Evolutionary conservation across 37 sponge, comb jelly and placozoan genomes (phyloP), one percentile per base, ranked within the genome.

Genomic region (Agelas oroides): DNA sequence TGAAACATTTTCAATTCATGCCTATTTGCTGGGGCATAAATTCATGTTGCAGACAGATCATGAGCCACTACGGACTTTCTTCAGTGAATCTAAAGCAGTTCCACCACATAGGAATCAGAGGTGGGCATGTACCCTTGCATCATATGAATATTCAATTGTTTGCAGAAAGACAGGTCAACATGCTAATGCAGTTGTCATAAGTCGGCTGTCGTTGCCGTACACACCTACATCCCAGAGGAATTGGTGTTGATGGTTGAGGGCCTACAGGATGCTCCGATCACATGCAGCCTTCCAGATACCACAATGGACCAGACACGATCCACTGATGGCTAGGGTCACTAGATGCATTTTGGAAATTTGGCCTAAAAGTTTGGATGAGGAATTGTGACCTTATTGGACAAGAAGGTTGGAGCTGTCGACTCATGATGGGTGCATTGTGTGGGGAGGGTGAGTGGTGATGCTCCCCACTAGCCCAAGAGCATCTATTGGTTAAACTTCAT

Each of bases 111-210:
- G 71, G 15, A 36, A 40, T 16, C 81, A 67, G 70, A 15, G 79
- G 0, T 78, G 79, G 79, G 79, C 79, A 38, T 31, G 19, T 1
- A 33, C 19, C 30, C 36, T 79, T 15, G 28, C 71, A 53, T 1
- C 70, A 17, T 81, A 81, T 58, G 71, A 81, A 35, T 81, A 81
- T 59, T 5, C 58, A n/a, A 81, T 81, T 21, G 46, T 25, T 11
- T 66, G 33, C 23, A 65, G 71, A 70, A 18, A 70, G n/a, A 66
- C 68, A 2, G 21, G 30, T 23, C 31, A 79, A 40, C 80, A 79
- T 65, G n/a, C 52, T 27, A 65, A 79, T 18, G 65, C 80, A 25
- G 80, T 65, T 64, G 80, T 53, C 19, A 14, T 79, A 3, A 79
- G 67, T 65, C 8, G 80, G 28, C 30, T 79, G 28, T 68, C 80